Conservation (phyloP, 2,113 vertebrate genomes). For the Tor tambroides region DNA sequence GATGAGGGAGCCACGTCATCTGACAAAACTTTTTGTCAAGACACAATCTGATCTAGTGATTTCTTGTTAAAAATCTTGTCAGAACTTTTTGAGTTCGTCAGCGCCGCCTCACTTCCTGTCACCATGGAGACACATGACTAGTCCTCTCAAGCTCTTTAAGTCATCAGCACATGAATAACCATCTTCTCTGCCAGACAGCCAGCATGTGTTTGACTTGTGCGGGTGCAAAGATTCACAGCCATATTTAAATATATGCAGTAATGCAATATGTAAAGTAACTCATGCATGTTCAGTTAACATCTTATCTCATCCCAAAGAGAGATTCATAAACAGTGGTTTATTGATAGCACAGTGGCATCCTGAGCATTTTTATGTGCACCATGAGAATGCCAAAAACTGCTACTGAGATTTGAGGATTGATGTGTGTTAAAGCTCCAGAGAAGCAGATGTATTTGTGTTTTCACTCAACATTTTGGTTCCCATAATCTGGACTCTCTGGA, state of each 20-base stretch:
- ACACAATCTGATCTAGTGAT: not conserved
- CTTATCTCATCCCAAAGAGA: not conserved
- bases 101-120: not conserved
- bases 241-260: not conserved
- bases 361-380: not conserved
- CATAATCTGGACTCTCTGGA: not conserved
- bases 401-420: not conserved
- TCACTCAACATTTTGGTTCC: not conserved
- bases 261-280: not conserved
- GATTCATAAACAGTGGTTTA: not conserved
- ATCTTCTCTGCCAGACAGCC: not conserved
- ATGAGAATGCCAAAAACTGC: not conserved
- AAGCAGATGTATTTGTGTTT: not conserved
- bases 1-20: not conserved
- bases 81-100: too few relatives aligned
- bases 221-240: not conserved
- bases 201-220: not conserved
- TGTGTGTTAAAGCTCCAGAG: conserved; percentile 22
- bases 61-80: not conserved
- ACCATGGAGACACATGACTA: not conserved
- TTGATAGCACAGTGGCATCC: not conserved
- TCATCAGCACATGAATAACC: not conserved
- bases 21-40: not conserved
- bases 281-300: too few relatives aligned
- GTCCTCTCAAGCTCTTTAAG: not conserved